phyloP scores from a whole-genome alignment of 2,797 vertebrate genomes.

The Girardinus metallicus region DNA sequence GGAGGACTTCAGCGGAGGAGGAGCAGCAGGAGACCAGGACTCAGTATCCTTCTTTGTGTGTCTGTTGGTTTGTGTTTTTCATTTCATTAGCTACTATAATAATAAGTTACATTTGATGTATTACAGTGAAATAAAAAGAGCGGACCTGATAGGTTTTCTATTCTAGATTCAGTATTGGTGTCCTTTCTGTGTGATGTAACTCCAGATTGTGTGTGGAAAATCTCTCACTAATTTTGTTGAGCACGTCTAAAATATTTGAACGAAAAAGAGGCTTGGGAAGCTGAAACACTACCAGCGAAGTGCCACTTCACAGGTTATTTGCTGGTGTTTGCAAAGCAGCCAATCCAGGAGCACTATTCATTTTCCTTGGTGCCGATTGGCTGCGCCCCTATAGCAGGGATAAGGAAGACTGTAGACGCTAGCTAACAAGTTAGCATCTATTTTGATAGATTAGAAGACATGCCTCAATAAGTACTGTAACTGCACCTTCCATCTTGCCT shows the following conservation, averaged over 20 bases:
- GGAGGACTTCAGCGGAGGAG: slow-evolving; percentile 82
- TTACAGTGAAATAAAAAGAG: not conserved
- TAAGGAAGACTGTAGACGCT: not conserved
- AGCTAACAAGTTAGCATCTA: not conserved
- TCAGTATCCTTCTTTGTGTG: slow-evolving; percentile 66
- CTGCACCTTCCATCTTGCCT: not conserved
- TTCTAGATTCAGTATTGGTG: not conserved
- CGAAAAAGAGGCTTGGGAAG: not conserved
- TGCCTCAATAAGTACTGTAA: not conserved
- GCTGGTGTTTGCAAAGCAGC: not conserved
- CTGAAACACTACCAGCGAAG: not conserved
- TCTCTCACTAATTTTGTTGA: not conserved
- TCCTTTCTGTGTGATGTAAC: not conserved
- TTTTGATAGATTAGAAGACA: not conserved
- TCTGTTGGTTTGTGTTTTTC: not conserved
- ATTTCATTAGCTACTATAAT: not conserved
- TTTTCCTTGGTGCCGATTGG: not conserved
- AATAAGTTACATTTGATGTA: not conserved
- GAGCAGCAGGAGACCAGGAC: slow-evolving; percentile 78
- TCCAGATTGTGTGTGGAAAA: not conserved
- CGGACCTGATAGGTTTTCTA: not conserved
- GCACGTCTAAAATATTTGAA: not conserved
- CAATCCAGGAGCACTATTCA: not conserved
- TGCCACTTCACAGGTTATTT: not conserved
- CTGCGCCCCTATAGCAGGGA: not conserved